A percentile compares a stretch with the other conserved stretches of the same genome.
phyloP scores from a whole-genome alignment of 2,113 vertebrate genomes.

The Nerophis lumbriciformis region DNA sequence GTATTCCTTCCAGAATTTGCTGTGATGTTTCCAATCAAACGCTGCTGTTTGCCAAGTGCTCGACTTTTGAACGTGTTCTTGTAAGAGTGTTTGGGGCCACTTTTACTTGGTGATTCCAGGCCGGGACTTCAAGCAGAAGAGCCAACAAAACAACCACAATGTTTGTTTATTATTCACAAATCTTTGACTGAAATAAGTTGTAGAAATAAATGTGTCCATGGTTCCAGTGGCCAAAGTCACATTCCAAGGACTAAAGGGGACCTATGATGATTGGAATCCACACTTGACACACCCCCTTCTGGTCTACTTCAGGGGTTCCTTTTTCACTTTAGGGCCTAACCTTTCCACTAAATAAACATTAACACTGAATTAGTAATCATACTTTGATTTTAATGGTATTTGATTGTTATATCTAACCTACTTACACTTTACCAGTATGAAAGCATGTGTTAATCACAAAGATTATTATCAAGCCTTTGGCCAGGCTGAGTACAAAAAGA shows the following conservation, averaged over 20 bases:
- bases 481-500: too few relatives aligned
- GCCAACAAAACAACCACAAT: constrained; percentile 25
- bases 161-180: constrained; percentile 34
- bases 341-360: too few relatives aligned
- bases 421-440: too few relatives aligned
- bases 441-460: too few relatives aligned
- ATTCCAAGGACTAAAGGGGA: not conserved
- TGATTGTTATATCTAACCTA: too few relatives aligned
- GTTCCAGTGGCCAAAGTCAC: constrained; percentile 1
- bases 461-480: too few relatives aligned
- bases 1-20: constrained; percentile 20
- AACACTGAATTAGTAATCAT: too few relatives aligned
- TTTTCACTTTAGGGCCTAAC: too few relatives aligned
- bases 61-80: constrained; percentile 26
- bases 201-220: constrained; percentile 23
- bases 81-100: constrained; percentile 5
- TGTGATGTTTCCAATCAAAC: constrained; percentile 22
- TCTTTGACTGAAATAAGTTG: constrained; percentile 46
- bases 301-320: too few relatives aligned
- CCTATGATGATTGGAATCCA: too few relatives aligned
- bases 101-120: constrained; percentile 14
- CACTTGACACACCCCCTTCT: too few relatives aligned
- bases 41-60: constrained; percentile 53
- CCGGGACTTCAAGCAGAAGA: constrained; percentile 28
- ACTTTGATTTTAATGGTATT: too few relatives aligned